A percentile compares a stretch with the other conserved stretches of the same genome.
Conservation (phyloP, 2,888 invertebrate genomes). For the Tricholauxania praeusta region DNA sequence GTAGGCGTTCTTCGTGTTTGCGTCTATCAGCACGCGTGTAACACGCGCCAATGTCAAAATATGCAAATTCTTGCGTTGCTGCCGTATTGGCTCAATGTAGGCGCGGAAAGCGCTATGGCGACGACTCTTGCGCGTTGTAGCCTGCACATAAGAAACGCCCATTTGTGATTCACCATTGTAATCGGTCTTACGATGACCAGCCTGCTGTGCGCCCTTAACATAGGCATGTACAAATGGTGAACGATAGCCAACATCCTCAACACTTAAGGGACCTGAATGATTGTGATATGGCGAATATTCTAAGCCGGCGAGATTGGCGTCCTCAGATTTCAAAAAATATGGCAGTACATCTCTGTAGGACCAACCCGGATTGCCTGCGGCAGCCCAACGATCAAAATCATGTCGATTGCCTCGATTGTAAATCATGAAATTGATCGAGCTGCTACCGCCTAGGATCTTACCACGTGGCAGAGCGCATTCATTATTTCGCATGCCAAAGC, state of each 20-base stretch:
- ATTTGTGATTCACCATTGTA: slow-evolving; percentile 75
- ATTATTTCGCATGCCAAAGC: slow-evolving; percentile 68
- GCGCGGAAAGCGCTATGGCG: slow-evolving; percentile 77
- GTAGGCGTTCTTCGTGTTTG: slow-evolving; percentile 73
- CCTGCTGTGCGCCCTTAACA: slow-evolving; percentile 73
- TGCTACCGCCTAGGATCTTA: slow-evolving; percentile 73
- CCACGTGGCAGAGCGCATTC: slow-evolving; percentile 71
- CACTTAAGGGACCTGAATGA: slow-evolving; percentile 73
- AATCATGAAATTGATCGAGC: slow-evolving; percentile 76
- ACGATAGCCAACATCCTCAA: slow-evolving; percentile 73
- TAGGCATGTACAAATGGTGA: slow-evolving; percentile 71
- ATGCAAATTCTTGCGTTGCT: slow-evolving; percentile 73
- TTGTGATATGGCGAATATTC: slow-evolving; percentile 72
- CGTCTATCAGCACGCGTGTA: slow-evolving; percentile 76
- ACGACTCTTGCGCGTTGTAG: slow-evolving; percentile 72
- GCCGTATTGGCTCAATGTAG: slow-evolving; percentile 72
- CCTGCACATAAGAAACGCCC: slow-evolving; percentile 77
- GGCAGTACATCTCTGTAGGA: slow-evolving; percentile 74
- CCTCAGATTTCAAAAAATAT: slow-evolving; percentile 75
- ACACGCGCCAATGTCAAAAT: slow-evolving; percentile 76
- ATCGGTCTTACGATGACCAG: slow-evolving; percentile 77
- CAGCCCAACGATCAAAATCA: slow-evolving; percentile 80
- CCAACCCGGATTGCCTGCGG: slow-evolving; percentile 81
- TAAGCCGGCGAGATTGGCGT: slow-evolving; percentile 62
- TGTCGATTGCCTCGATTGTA: slow-evolving; percentile 80